Conservation (phyloP, 2,797 vertebrate species). For the Pogonophryne albipinna region DNA sequence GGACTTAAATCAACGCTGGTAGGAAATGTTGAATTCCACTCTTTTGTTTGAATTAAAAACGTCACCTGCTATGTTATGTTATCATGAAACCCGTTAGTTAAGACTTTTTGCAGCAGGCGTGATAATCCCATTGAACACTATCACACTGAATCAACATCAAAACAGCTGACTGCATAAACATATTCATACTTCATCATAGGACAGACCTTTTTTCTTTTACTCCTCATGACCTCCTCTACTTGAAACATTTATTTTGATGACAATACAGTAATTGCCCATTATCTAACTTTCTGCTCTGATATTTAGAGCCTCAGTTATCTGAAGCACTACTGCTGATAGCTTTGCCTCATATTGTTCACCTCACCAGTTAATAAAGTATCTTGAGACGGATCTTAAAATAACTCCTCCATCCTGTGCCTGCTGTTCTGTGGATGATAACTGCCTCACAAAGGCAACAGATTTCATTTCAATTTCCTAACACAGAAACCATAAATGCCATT, state of each 20-base stretch:
- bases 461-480: constrained; percentile 37
- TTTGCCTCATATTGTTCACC: not conserved
- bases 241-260: not conserved
- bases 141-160: not conserved
- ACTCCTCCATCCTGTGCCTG: constrained; percentile 6
- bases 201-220: not conserved
- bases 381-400: constrained; percentile 21
- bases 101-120: not conserved
- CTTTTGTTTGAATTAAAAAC: no score
- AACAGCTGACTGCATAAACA: not conserved
- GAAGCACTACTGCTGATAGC: not conserved
- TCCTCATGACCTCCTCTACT: not conserved
- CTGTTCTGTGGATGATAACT: constrained; percentile 16
- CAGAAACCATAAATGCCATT: constrained; percentile 25
- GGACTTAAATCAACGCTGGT: no score
- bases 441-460: constrained; percentile 12
- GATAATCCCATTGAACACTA: not conserved
- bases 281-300: not conserved
- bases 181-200: not conserved
- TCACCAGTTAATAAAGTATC: constrained; percentile 11
- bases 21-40: no score
- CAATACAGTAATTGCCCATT: not conserved
- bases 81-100: no score
- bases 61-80: no score
- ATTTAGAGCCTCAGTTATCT: not conserved